Evolutionary conservation across 2,113 vertebrate genomes (phyloP).

Genomic region (Oophaga pumilio): DNA sequence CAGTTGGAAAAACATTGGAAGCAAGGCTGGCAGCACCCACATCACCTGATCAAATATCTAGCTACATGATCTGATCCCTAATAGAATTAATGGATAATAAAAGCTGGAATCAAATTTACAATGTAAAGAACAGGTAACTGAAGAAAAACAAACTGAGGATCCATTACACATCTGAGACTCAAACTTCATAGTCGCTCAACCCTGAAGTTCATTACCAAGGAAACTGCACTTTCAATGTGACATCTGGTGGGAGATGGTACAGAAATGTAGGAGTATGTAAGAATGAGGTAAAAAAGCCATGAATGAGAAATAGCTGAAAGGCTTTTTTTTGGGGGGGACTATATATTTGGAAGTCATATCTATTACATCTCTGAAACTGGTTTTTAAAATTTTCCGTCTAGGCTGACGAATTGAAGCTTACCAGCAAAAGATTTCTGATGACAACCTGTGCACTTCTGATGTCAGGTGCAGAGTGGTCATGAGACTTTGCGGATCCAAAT

Average conservation of each 20-base stretch:
- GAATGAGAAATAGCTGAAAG: not conserved
- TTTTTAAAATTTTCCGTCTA: too few species aligned
- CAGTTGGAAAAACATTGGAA: not conserved
- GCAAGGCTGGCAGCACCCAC: not conserved
- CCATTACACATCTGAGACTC: constrained; percentile 9
- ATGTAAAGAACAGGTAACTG: not conserved
- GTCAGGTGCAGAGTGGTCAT: too few species aligned
- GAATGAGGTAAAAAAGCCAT: not conserved
- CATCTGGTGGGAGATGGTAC: not conserved
- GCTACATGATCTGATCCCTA: not conserved
- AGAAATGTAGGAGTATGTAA: not conserved
- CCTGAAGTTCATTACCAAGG: constrained; percentile 48
- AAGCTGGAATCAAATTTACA: not conserved
- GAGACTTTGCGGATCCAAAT: too few species aligned
- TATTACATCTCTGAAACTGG: too few species aligned
- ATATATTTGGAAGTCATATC: too few species aligned
- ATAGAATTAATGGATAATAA: not conserved
- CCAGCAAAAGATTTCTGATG: too few species aligned
- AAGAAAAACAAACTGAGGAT: not conserved
- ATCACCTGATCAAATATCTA: not conserved
- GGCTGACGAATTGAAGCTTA: too few species aligned
- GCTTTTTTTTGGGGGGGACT: too few species aligned
- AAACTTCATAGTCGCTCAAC: constrained; percentile 22
- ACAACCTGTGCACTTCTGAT: too few species aligned
- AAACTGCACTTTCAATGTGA: constrained; percentile 41